Evolutionary conservation across 2,113 vertebrate species (phyloP).

Genomic region (Typhlomys cinereus): DNA sequence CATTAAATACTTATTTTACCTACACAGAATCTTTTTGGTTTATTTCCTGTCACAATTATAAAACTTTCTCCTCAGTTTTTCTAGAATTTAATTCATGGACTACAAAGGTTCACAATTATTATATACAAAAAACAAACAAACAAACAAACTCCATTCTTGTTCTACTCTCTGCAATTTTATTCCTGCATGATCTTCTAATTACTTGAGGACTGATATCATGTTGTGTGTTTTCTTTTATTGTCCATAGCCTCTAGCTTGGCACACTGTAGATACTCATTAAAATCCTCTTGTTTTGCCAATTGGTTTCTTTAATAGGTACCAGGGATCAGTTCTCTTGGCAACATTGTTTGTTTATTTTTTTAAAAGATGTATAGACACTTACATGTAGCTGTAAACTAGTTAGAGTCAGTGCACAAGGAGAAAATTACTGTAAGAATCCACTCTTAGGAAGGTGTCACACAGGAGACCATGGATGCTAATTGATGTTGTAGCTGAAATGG

Average conservation of each 20-base stretch:
- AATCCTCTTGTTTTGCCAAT: conserved; percentile 51
- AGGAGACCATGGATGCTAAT: background rate
- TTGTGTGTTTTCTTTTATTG: conserved; percentile 49
- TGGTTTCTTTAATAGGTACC: conserved; percentile 61
- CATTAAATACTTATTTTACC: conserved; percentile 1
- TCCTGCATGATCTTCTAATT: conserved; percentile 51
- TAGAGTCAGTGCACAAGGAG: background rate
- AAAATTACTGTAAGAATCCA: conserved; percentile 32
- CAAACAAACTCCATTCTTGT: no score
- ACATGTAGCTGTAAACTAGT: background rate
- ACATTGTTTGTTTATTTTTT: conserved; percentile 2
- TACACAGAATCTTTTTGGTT: background rate
- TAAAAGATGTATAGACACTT: conserved; percentile 6
- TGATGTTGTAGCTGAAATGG: background rate
- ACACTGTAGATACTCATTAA: conserved; percentile 38
- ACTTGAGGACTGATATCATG: conserved; percentile 27
- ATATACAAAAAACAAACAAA: background rate
- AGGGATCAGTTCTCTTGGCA: conserved; percentile 44
- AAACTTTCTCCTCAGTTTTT: background rate
- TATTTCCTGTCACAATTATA: background rate
- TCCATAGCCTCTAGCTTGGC: conserved; percentile 45
- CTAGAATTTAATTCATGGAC: conserved; percentile 39
- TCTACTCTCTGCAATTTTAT: conserved; percentile 9
- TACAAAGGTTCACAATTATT: conserved; percentile 42
- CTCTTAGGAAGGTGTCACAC: background rate